Evolutionary conservation across 2,113 vertebrate genomes (phyloP), one percentile per base, ranked within the genome.

Genomic region (Microtus ochrogaster): DNA sequence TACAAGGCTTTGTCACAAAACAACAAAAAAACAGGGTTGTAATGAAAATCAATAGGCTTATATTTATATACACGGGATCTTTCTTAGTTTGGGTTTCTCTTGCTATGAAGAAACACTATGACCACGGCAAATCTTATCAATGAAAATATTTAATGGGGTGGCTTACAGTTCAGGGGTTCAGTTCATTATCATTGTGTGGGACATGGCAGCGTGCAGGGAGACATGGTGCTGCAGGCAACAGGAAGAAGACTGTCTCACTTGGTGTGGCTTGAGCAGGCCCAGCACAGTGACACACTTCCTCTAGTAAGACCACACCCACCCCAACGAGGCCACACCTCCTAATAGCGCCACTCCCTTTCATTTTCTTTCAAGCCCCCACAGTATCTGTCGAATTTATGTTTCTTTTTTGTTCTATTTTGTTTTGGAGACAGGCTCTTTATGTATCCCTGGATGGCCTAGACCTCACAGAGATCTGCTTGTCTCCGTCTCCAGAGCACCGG

Each of bases 21-120:
- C 8, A 12, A 66, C 26, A 52, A 55, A 36, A 58, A 52, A 8
- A 12, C 26, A 22, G 33, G 17, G 11, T 33, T 89, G 36, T 52
- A 83, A 72, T 36, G 61, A 94, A 95, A 49, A 94, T 41, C 28
- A 66, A 90, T 83, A 90, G 52, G 19, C 7, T 94, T 92, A n/a
- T 91, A 36, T 96, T 83, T 96, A 92, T 5, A n/a, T 19, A 85
- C 16, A 82, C 39, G 7, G 14, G 36, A 33, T 33, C 30, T 36
- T 70, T 70, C 13, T 70, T 70, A 70, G 66, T 36, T 70, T 17
- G 66, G 66, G 68, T n/a, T 70, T n/a, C 33, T 70, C 33, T n/a
- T n/a, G 33, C 68, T 70, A 36, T 70, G 33, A n/a, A 70, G 16
- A 70, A 33, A 70, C 33, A n/a, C 68, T 6, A 70, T n/a, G 33